These are phyloP conservation scores for Epinephelus moara DNA, from an alignment of 2,113 vertebrate species.

Conservation along the genomic window DNA sequence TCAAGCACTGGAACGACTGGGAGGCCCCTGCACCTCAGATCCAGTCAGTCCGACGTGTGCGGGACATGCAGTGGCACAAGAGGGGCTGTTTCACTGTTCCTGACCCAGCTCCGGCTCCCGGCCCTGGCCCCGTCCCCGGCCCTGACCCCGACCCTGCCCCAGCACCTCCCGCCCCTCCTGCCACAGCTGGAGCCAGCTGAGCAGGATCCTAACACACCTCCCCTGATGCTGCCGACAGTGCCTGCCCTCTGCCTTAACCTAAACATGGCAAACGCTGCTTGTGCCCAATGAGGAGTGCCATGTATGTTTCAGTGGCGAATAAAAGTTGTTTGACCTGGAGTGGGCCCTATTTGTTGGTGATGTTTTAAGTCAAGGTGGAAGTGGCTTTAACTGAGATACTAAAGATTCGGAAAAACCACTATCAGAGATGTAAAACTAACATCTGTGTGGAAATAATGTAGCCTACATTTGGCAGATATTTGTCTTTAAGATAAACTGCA, in stretches of 20 bases:
- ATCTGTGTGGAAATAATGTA: slow-evolving; percentile 25
- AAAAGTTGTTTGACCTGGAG: slow-evolving; percentile 73
- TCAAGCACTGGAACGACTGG: slow-evolving; percentile 96
- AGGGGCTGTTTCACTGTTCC: slow-evolving; percentile 82
- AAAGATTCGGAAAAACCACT: slow-evolving; percentile 15
- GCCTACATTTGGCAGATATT: slow-evolving; percentile 23
- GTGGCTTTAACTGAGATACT: slow-evolving; percentile 14
- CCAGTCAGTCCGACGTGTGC: slow-evolving; percentile 92
- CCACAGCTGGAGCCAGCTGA: slow-evolving; percentile 87
- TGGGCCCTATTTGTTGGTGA: slow-evolving; percentile 50
- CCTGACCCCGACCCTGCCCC: slow-evolving; percentile 69
- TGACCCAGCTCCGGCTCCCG: slow-evolving; percentile 63
- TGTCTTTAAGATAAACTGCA: slow-evolving; percentile 21
- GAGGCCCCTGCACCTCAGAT: slow-evolving; percentile 89
- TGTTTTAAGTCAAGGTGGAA: slow-evolving; percentile 42
- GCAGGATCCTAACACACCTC: slow-evolving; percentile 48
- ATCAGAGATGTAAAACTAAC: slow-evolving; percentile 28
- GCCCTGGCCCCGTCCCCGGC: slow-evolving; percentile 32
- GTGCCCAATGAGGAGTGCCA: slow-evolving; percentile 68
- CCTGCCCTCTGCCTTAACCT: slow-evolving; percentile 53
- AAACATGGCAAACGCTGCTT: slow-evolving; percentile 64
- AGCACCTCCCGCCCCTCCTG: slow-evolving; percentile 78
- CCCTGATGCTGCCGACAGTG: slow-evolving; percentile 13
- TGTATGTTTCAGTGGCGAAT: slow-evolving; percentile 76
- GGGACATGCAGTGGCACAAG: slow-evolving; percentile 96